Base-by-base conservation (phyloP, 2,888 invertebrate species). In the Hemithea aestivaria region DNA sequence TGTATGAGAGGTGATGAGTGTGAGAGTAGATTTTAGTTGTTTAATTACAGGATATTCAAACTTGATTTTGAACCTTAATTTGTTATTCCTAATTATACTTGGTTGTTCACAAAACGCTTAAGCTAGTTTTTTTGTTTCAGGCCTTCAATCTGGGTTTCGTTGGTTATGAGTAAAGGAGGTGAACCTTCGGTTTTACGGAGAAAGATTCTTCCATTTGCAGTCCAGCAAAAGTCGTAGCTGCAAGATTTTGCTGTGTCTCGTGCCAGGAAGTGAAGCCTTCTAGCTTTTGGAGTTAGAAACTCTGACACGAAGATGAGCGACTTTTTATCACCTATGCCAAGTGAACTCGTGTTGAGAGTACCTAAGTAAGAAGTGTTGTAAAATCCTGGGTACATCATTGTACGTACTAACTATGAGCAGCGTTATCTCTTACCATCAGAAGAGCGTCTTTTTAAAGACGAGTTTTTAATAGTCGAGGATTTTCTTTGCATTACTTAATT, bases 251-350 rank as follows among this genome's bases (percentile, higher is more conserved):
- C 2, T 2, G 25, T 10, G 8, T 21, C 29, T 7, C 29, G 29
- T 1, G 29, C 29, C 10, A 29, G 25, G 7, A 25, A 25, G 10
- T 9, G 10, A 5, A 25, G 25, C 1, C 9, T 9, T n/a, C 10
- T 25, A 10, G 29, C 29, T n/a, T 29, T 29, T 7, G 29, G 29
- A 2, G 29, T 29, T 10, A 29, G 12, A 21, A 29, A 21, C 7
- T 29, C 29, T 2, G 29, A 21, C 1, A 29, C 29, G 7, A 10
- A 29, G 7, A 29, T 21, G 1, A 21, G 21, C 1, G 20, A n/a
- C 7, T 29, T 21, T 2, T 3, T 10, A 4, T 21, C 29, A 3
- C 10, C 10, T 6, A 29, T 20, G 1, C n/a, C 29, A 7, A 29
- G 10, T 7, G 20, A 3, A 7, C 3, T 21, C 10, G 21, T 29